Conservation (phyloP, 1,140 invertebrate species). For the Ganaspis sp. region DNA sequence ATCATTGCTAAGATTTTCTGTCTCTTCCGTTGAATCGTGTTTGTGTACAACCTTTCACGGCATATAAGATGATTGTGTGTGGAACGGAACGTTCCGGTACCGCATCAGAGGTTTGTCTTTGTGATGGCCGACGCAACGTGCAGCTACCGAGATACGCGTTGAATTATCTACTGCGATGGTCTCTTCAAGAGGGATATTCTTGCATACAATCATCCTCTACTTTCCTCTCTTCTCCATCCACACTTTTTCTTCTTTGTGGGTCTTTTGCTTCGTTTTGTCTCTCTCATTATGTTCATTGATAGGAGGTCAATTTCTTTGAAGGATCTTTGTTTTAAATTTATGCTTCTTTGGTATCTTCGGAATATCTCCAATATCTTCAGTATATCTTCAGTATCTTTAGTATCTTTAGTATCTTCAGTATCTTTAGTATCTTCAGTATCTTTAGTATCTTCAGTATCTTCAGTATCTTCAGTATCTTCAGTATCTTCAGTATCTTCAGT, state of each 20-base stretch:
- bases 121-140: slow-evolving; percentile 69
- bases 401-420: too few relatives aligned
- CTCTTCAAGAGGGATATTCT: slow-evolving; percentile 63
- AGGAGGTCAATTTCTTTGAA: too few relatives aligned
- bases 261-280: slow-evolving; percentile 44
- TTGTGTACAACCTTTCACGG: slow-evolving; percentile 55
- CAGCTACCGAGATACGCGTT: slow-evolving; percentile 75
- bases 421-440: too few relatives aligned
- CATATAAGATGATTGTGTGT: slow-evolving; percentile 71
- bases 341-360: too few relatives aligned
- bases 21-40: slow-evolving; percentile 48
- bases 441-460: too few relatives aligned
- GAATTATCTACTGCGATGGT: slow-evolving; percentile 73
- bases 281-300: slow-evolving; percentile 44
- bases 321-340: too few relatives aligned
- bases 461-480: too few relatives aligned
- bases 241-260: slow-evolving; percentile 40
- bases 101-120: slow-evolving; percentile 74
- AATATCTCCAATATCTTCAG: too few relatives aligned
- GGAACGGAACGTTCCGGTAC: slow-evolving; percentile 66
- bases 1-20: slow-evolving; percentile 18
- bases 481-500: too few relatives aligned
- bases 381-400: too few relatives aligned
- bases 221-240: slow-evolving; percentile 48
- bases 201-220: slow-evolving; percentile 60